Evolutionary conservation across 2,113 vertebrate species (phyloP).

Genomic region (Takifugu bimaculatus): DNA sequence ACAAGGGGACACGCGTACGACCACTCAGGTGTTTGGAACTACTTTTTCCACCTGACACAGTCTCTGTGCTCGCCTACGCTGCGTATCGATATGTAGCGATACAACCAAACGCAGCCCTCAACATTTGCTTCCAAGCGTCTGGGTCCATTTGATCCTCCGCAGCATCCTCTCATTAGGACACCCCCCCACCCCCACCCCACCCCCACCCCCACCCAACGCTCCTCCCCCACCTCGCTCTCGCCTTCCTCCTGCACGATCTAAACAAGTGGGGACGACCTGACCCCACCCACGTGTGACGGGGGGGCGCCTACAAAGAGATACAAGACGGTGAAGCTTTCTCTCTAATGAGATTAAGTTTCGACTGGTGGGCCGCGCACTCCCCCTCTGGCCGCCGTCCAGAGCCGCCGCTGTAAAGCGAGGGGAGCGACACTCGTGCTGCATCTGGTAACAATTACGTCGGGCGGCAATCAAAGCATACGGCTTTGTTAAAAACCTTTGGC

Average conservation of each 20-base stretch:
- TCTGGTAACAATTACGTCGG: slow-evolving; percentile 77
- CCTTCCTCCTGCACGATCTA: slow-evolving; percentile 37
- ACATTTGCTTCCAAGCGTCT: slow-evolving; percentile 67
- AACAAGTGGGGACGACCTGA: slow-evolving; percentile 53
- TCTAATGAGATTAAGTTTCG: slow-evolving; percentile 77
- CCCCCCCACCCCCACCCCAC: slow-evolving; percentile 18
- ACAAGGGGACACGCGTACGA: too few species aligned
- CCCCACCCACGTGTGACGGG: slow-evolving; percentile 30
- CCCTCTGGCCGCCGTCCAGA: slow-evolving; percentile 69
- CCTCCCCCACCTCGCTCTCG: slow-evolving; percentile 26
- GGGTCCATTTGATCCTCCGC: slow-evolving; percentile 43
- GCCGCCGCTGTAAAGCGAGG: slow-evolving; percentile 61
- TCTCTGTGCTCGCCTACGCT: neutral
- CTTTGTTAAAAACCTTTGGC: slow-evolving; percentile 68
- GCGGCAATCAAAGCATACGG: slow-evolving; percentile 65
- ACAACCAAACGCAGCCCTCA: slow-evolving; percentile 21
- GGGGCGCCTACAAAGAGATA: slow-evolving; percentile 62
- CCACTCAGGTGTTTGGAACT: too few species aligned
- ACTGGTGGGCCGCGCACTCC: slow-evolving; percentile 64
- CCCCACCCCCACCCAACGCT: slow-evolving; percentile 41
- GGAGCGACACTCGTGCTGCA: slow-evolving; percentile 73
- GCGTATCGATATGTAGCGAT: too few species aligned
- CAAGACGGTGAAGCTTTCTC: slow-evolving; percentile 65
- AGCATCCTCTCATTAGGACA: slow-evolving; percentile 15
- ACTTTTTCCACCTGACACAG: too few species aligned